Evolutionary conservation across 2,888 invertebrate species (phyloP), one percentile per base, ranked within the genome.

Genomic region (Hydrotaea diabolus): DNA sequence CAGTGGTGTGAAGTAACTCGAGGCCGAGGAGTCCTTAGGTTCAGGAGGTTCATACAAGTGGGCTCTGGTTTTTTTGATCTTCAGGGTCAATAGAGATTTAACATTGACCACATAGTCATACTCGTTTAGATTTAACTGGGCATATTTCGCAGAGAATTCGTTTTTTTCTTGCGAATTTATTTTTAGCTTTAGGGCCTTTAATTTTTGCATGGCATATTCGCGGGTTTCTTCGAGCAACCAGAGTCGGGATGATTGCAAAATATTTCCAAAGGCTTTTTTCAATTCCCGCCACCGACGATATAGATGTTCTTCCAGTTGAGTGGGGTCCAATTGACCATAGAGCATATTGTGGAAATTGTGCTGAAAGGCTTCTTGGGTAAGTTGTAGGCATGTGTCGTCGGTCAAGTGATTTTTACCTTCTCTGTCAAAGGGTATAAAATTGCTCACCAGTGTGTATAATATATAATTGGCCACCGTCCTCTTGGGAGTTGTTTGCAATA

Each of bases 291-390:
- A 92, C 31, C 92, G 87, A 1, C 83, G 81, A 2, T 89, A 87
- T 0, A 92, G 80, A 49, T 91, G 90, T 2, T 75, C 23, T 17
- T 88, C 88, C 0, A 88, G 89, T 49, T 82, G 85, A 0, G 87
- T 84, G 15, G 86, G 88, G 66, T 88, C 89, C 77, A 88, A 87
- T 13, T 85, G 87, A 0, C 91, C 87, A 73, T 89, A 89, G 53
- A 90, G 86, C 87, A 92, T 89, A 19, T 91, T 91, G 46, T 92
- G 91, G 9, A 92, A 80, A 13, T 88, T 88, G 62, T 90, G 90
- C 9, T 91, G 80, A n/a, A 92, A 91, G 55, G 86, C 73, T 19
- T 87, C 74, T 53, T 88, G 89, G 0, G 89, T 88, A 4, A 80
- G 69, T 0, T 84, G 77, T 0, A 90, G 78, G 80, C 91, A 91